Evolutionary conservation across 2,113 vertebrate genomes (phyloP).

Genomic region (Ivindomyrus marchei): DNA sequence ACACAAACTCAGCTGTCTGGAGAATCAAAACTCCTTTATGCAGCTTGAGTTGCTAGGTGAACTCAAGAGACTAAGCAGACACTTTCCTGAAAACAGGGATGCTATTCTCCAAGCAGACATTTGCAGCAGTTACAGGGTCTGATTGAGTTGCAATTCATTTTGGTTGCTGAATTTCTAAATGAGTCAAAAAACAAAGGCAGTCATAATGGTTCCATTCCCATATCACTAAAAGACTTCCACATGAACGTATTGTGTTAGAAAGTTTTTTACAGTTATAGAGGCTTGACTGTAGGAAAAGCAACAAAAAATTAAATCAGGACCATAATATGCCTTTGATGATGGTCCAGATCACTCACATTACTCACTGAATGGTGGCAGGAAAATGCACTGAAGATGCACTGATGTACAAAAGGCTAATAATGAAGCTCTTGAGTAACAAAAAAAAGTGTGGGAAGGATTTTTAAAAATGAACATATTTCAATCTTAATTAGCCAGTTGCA

Average conservation of each 20-base stretch:
- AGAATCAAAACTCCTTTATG: constrained; percentile 7
- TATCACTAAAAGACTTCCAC: constrained; percentile 12
- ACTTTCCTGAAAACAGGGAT: background rate
- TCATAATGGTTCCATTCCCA: background rate
- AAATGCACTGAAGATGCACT: background rate
- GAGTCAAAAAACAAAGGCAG: background rate
- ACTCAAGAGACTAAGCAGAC: background rate
- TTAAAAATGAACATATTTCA: background rate
- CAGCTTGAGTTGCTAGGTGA: constrained; percentile 20
- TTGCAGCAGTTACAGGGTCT: background rate
- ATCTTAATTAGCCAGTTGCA: background rate
- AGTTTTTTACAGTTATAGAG: background rate
- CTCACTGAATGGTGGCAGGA: background rate
- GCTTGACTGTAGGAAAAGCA: background rate
- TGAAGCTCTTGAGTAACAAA: background rate
- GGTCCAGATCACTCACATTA: background rate
- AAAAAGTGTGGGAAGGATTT: background rate
- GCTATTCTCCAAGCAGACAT: background rate
- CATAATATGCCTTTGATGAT: background rate
- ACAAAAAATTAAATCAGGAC: background rate
- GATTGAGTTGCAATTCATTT: background rate
- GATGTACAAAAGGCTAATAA: background rate
- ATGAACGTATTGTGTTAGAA: background rate
- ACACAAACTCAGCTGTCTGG: background rate
- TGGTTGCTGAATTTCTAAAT: background rate